Evolutionary conservation across 1,140 invertebrate genomes (phyloP).

Genomic region (Zelostemma sp.): DNA sequence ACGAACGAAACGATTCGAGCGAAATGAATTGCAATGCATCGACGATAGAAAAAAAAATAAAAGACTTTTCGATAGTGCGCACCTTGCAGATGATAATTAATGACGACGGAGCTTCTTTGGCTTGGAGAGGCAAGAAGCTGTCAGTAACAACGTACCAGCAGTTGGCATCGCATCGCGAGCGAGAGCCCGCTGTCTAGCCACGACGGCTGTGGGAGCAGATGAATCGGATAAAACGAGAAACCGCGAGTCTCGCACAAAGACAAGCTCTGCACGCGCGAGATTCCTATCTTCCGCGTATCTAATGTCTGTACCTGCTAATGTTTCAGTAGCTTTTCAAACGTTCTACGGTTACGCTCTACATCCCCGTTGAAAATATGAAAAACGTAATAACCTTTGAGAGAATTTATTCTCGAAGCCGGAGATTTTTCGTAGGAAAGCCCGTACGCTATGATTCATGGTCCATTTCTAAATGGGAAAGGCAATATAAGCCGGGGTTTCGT

Average conservation of each 20-base stretch:
- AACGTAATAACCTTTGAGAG: no score
- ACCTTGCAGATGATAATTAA: no score
- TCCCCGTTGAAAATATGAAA: neutral
- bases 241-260: slow-evolving; percentile 3
- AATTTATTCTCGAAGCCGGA: no score
- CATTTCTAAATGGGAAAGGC: neutral
- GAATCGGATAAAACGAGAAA: slow-evolving; percentile 48
- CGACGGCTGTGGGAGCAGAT: neutral
- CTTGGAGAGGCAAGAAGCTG: no score
- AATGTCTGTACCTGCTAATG: slow-evolving; percentile 13
- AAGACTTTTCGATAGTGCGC: no score
- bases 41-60: no score
- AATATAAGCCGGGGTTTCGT: neutral
- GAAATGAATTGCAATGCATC: no score
- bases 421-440: neutral
- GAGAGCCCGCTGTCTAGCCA: neutral
- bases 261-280: slow-evolving; percentile 19
- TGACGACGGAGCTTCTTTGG: no score
- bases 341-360: neutral
- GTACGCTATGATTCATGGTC: neutral
- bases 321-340: neutral
- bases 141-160: no score
- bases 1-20: no score
- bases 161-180: neutral
- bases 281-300: slow-evolving; percentile 2